These are phyloP conservation scores for Agrotis puta DNA, from an alignment of 2,888 invertebrate species.

Conservation along the genomic window DNA sequence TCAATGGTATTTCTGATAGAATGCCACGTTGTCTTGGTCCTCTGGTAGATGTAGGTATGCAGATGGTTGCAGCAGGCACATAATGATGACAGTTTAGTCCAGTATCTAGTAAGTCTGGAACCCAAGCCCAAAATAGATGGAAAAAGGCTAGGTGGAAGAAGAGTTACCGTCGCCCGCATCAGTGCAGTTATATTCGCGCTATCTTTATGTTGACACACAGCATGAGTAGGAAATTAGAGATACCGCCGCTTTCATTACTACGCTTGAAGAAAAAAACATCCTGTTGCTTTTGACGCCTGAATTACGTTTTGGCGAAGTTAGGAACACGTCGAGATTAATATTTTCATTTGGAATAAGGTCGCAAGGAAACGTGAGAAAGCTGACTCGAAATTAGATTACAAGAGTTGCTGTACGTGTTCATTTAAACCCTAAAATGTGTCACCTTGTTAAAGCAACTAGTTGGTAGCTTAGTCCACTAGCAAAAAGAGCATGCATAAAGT, in stretches of 20 bases:
- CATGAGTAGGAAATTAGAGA: too few species aligned
- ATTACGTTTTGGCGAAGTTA: not conserved
- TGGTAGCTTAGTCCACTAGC: constrained; percentile 28
- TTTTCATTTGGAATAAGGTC: not conserved
- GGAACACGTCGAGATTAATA: not conserved
- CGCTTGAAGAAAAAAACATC: not conserved
- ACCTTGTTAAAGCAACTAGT: constrained; percentile 36
- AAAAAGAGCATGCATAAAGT: constrained; percentile 54
- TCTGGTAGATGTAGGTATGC: too few species aligned
- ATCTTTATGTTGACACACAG: too few species aligned
- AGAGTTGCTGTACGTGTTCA: not conserved
- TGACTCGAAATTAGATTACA: not conserved
- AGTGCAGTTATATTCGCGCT: not conserved
- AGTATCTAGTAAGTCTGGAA: not conserved
- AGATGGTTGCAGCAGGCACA: not conserved
- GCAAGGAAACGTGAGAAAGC: not conserved
- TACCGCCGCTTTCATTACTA: not conserved
- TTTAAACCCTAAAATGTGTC: constrained; percentile 5
- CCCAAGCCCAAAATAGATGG: too few species aligned
- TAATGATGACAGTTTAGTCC: not conserved
- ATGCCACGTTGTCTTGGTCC: too few species aligned
- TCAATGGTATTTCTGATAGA: not conserved
- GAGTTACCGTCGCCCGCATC: not conserved
- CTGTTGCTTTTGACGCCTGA: not conserved
- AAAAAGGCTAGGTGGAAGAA: too few species aligned